Evolutionary conservation across 2,797 vertebrate species (phyloP), one percentile per base, ranked within the genome.

Genomic region (Tachyglossus aculeatus): DNA sequence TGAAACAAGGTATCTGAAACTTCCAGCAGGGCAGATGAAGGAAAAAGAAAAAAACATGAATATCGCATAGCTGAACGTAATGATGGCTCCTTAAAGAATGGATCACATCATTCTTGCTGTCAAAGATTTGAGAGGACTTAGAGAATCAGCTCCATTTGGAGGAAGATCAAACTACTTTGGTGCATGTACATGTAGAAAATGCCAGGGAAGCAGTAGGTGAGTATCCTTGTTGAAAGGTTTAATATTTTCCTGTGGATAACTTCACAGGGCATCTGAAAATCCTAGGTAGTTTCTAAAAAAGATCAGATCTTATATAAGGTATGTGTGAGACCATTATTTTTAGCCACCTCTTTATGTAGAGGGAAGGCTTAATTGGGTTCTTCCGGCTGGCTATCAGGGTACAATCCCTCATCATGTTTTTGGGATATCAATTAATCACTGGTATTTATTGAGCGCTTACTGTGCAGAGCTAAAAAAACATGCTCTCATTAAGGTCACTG

Each of bases 61-160:
- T 80, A 77, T 89, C 80, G 85, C 83, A 86, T 78, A 84, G 87
- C 84, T 86, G 79, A 85, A 86, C 24, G 33, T 83, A 85, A 89
- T 80, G 70, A 86, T 71, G 60, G 54, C 75, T 89, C 88, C 85
- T 31, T 63, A 85, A 90, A 80, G 77, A 74, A 78, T 62, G 67
- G 78, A 85, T 86, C 85, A 81, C 80, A 87, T 87, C 83, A 82
- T 81, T 82, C 88, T 90, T 72, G 70, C 74, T 83, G 87, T 81
- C 83, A 88, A 88, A 92, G 73, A 83, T 83, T 88, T n/a, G 54
- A 85, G 66, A 70, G 40, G 40, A 51, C 75, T 88, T 64, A 80
- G 37, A 65, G 38, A 71, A 65, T 51, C 0, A 67, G 75, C 87
- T 86, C 80, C 80, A 48, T 81, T 66, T 71, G 81, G 68, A 38